These are phyloP conservation scores for Monopterus albus DNA, from an alignment of 2,113 vertebrate genomes.

Conservation along the genomic window DNA sequence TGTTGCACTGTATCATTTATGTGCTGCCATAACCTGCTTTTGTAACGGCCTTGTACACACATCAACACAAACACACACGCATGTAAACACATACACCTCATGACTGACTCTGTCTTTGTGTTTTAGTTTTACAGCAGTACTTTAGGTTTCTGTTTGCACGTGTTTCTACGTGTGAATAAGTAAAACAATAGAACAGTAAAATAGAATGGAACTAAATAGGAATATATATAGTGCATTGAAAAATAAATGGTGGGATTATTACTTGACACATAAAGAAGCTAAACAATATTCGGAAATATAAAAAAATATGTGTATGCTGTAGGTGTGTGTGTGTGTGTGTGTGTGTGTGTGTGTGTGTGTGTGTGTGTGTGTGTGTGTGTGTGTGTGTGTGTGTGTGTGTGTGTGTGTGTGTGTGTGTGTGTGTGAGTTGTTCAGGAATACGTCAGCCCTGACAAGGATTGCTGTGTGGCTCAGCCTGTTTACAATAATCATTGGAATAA, in stretches of 20 bases:
- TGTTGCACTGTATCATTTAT: conserved; percentile 79
- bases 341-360: conserved; percentile 11
- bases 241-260: no score
- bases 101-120: no score
- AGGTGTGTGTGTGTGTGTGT: background rate
- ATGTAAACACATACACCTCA: conserved; percentile 6
- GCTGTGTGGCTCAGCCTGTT: conserved; percentile 53
- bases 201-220: background rate
- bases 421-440: conserved; percentile 38
- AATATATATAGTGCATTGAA: background rate
- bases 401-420: conserved; percentile 25
- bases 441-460: conserved; percentile 43
- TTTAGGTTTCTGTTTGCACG: background rate
- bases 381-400: conserved; percentile 15
- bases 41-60: conserved; percentile 57
- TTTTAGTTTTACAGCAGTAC: background rate
- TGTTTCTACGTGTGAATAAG: conserved; percentile 12
- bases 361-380: conserved; percentile 31
- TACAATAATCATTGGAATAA: conserved; percentile 65
- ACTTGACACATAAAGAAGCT: background rate
- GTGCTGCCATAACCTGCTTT: conserved; percentile 72
- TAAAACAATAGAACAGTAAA: background rate
- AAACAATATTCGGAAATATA: background rate
- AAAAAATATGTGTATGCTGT: background rate
- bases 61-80: conserved; percentile 14